phyloP scores from a whole-genome alignment of 1,140 invertebrate species.

The Ridgeia piscesae region DNA sequence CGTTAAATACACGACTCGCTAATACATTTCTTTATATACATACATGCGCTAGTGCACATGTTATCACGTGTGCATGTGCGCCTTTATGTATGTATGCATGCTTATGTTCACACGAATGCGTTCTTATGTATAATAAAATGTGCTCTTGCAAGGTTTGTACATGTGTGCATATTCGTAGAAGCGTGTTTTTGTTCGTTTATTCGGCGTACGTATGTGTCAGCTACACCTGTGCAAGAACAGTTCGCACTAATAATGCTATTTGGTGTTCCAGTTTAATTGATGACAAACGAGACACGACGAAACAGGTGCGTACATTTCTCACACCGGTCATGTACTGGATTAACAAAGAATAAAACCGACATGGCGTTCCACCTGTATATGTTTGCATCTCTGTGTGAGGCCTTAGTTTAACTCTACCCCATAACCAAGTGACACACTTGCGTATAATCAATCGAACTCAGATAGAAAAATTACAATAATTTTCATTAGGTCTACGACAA shows the following conservation, averaged over 20 bases:
- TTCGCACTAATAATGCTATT: constrained; percentile 2
- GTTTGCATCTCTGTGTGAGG: neutral
- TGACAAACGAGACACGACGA: constrained; percentile 47
- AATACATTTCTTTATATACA: no score
- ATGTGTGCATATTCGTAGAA: constrained; percentile 7
- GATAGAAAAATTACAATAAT: neutral
- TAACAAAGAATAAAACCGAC: neutral
- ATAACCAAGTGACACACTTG: neutral
- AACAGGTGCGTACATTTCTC: constrained; percentile 39
- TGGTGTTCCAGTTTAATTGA: constrained; percentile 40
- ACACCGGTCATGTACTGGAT: neutral
- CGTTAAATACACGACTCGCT: no score
- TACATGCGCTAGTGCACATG: neutral
- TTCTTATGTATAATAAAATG: neutral
- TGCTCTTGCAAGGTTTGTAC: constrained; percentile 8
- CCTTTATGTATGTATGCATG: neutral
- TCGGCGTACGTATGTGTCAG: no score
- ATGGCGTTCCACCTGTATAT: neutral
- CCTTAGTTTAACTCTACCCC: neutral
- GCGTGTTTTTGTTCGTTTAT: neutral
- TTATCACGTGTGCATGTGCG: neutral
- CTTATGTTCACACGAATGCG: neutral
- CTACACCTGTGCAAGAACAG: neutral
- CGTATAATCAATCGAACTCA: neutral
- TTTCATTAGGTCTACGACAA: neutral